A percentile compares a stretch with the other conserved stretches of the same genome.
phyloP scores from a whole-genome alignment of 2,888 invertebrate species.

The Ectemnius continuus region DNA sequence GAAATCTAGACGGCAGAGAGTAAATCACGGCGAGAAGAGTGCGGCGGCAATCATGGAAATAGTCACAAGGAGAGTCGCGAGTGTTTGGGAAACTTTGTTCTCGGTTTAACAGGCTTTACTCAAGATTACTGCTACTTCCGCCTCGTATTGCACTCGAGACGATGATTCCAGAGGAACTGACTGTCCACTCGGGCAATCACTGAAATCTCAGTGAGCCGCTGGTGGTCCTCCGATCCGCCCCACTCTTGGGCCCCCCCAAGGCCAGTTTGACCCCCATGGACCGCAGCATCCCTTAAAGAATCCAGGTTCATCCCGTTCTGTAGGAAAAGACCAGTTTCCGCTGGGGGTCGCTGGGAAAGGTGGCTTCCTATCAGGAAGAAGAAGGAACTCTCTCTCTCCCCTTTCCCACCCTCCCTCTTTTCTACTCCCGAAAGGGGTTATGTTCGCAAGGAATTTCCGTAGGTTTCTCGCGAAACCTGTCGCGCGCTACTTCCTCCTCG shows the following conservation, averaged over 20 bases:
- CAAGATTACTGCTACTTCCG: constrained; percentile 45
- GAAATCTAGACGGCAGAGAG: background rate
- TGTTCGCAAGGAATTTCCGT: constrained; percentile 40
- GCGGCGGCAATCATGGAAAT: no score
- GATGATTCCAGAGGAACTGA: constrained; percentile 60
- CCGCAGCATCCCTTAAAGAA: constrained; percentile 43
- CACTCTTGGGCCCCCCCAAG: constrained; percentile 4
- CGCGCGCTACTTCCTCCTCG: background rate
- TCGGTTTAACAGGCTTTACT: background rate
- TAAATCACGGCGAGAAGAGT: no score
- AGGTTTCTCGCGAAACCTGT: background rate
- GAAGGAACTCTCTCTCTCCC: constrained; percentile 54
- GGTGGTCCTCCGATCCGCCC: constrained; percentile 57
- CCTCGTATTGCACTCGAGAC: constrained; percentile 57
- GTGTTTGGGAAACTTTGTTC: constrained; percentile 11
- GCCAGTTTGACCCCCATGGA: constrained; percentile 41
- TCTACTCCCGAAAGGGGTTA: constrained; percentile 47
- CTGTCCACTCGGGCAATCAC: constrained; percentile 37
- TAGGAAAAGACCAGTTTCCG: constrained; percentile 19
- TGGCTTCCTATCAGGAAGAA: constrained; percentile 52
- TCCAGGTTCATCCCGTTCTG: constrained; percentile 50
- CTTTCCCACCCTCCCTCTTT: constrained; percentile 25
- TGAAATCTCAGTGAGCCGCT: constrained; percentile 53
- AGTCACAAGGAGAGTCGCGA: no score
- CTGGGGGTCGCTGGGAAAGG: constrained; percentile 66